Conservation (phyloP, 2,888 invertebrate species). For the Carpatolechia fugitivella region DNA sequence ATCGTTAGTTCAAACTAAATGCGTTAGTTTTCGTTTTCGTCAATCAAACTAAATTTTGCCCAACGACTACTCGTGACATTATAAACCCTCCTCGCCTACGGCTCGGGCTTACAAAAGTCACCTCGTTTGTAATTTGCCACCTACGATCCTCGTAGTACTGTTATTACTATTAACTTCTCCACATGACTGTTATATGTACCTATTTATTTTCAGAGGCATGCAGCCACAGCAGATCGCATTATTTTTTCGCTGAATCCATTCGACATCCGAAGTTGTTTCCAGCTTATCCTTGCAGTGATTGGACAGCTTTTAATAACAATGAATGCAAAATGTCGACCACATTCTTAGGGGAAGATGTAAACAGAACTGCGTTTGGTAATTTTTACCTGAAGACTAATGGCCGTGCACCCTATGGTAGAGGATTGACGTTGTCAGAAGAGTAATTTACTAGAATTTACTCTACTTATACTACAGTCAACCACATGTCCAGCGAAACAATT, state of each 20-base stretch:
- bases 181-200: background rate
- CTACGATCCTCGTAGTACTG: no score
- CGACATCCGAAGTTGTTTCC: slow-evolving; percentile 69
- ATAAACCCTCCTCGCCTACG: no score
- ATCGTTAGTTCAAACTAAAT: no score
- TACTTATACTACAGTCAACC: no score
- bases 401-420: slow-evolving; percentile 69
- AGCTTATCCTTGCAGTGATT: slow-evolving; percentile 71
- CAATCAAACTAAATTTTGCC: no score
- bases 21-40: no score
- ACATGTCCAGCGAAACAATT: no score
- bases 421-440: no score
- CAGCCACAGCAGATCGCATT: slow-evolving; percentile 82
- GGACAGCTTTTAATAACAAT: slow-evolving; percentile 48
- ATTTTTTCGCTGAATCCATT: slow-evolving; percentile 82
- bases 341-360: slow-evolving; percentile 75
- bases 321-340: slow-evolving; percentile 32
- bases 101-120: no score
- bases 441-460: no score
- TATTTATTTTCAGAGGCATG: slow-evolving; percentile 74
- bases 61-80: no score
- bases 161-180: background rate
- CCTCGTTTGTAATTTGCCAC: no score
- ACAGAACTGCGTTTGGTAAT: slow-evolving; percentile 63
- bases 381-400: slow-evolving; percentile 80